These are phyloP conservation scores for Hydrotaea diabolus DNA, from an alignment of 2,888 invertebrate species.

Conservation along the genomic window DNA sequence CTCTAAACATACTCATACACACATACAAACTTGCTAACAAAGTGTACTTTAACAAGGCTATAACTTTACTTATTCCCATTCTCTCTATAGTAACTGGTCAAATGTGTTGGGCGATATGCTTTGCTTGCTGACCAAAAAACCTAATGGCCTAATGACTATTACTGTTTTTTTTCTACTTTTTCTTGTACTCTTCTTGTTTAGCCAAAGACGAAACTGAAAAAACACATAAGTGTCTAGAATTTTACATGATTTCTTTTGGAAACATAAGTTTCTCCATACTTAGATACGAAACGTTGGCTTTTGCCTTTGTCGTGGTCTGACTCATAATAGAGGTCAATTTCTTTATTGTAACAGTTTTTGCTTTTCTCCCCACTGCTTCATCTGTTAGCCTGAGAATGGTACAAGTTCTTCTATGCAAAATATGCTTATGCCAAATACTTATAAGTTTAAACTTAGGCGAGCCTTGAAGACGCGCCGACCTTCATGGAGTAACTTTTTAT, in stretches of 20 bases:
- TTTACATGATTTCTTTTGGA: background rate
- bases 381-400: background rate
- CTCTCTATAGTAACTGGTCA: background rate
- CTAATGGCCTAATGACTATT: slow-evolving; percentile 41
- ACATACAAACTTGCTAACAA: background rate
- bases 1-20: background rate
- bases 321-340: slow-evolving; percentile 19
- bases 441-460: background rate
- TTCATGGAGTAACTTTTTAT: background rate
- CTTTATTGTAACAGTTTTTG: slow-evolving; percentile 2
- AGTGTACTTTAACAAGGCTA: slow-evolving; percentile 12
- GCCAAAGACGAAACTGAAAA: background rate
- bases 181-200: too few relatives aligned
- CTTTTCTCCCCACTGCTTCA: background rate
- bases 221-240: background rate
- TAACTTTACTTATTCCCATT: slow-evolving; percentile 1
- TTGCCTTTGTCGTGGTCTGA: background rate
- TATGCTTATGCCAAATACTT: background rate
- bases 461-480: too few relatives aligned
- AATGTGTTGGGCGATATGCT: slow-evolving; percentile 25
- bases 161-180: background rate
- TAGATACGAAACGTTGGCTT: background rate
- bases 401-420: background rate
- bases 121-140: slow-evolving; percentile 36
- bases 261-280: background rate